Base-by-base conservation (phyloP, 2,113 vertebrate genomes). In the Anguilla japonica region DNA sequence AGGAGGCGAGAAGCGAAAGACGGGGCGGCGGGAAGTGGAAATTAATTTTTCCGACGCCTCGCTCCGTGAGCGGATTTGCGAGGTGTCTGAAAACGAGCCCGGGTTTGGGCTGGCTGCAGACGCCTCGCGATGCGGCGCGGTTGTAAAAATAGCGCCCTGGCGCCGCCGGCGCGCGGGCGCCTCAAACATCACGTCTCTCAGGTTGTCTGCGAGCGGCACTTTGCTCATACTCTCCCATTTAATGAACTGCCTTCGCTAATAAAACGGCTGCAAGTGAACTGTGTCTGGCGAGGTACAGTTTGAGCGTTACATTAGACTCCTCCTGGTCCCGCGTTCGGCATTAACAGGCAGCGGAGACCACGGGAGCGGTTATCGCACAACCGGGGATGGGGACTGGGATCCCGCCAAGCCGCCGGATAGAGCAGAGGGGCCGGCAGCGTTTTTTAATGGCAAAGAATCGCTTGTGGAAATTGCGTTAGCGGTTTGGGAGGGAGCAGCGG, bases 381-480 rank as follows among this genome's bases (percentile, higher is more conserved):
- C 83, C 82, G 39, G 83, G 87, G 85, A 41, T 79, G 81, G 79
- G 60, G 53, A 50, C 56, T 41, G 20, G 53, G 40, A 60, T 78
- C 78, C 46, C 84, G 50, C 84, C 11, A 78, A 85, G 80, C 79
- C 56, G 82, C 22, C 60, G 41, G 78, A 81, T 85, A 78, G 46
- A 81, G 85, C 78, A 40, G 56, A 56, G 87, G 75, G 60, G 83
- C 82, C 57, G 78, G 83, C 41, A 88, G 84, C 87, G 43, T 34
- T 88, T 85, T 85, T 83, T 88, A 88, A 88, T 88, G 87, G 83
- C 84, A 88, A 82, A 63, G 83, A 79, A 85, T 83, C 84, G 81
- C 78, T 75, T 86, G 87, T 79, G 83, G 83, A 88, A 83, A 86
- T 83, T 86, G 81, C 50, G 86, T 86, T 88, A 80, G 85, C 79